phyloP scores from a whole-genome alignment of 2,113 vertebrate genomes.

The Arizona elegans region DNA sequence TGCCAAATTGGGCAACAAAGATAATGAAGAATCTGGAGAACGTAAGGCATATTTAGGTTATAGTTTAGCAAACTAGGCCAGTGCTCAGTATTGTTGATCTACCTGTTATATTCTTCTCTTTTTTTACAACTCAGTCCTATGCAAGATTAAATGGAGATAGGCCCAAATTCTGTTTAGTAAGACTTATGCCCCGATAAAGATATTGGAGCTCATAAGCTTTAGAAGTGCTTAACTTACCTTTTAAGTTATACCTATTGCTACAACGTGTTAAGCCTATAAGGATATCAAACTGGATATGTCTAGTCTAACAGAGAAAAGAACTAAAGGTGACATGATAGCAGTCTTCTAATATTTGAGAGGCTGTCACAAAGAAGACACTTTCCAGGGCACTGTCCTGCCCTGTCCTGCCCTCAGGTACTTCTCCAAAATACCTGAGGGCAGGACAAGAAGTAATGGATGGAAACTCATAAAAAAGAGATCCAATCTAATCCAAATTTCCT shows the following conservation, averaged over 20 bases:
- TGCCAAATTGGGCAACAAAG: constrained; percentile 2
- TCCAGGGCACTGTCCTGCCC: no score
- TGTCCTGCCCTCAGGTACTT: not conserved
- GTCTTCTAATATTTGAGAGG: not conserved
- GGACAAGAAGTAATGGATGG: not conserved
- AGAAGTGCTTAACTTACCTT: not conserved
- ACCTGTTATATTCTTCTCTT: not conserved
- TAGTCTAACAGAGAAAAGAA: not conserved
- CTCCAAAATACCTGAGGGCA: not conserved
- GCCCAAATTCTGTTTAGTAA: not conserved
- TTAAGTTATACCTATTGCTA: not conserved
- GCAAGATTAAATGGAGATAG: not conserved
- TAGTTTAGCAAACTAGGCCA: not conserved
- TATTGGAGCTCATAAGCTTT: not conserved
- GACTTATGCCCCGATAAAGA: not conserved
- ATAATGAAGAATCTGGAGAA: not conserved
- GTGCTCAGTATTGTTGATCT: not conserved
- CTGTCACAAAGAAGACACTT: not conserved
- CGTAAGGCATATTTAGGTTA: not conserved
- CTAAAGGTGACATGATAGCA: not conserved
- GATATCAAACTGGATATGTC: not conserved
- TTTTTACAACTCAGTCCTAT: not conserved
- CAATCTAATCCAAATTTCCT: not conserved
- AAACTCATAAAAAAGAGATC: not conserved
- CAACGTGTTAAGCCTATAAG: not conserved